These are phyloP conservation scores for Agrilus biguttatus DNA, from an alignment of 2,888 invertebrate genomes.

Conservation along the genomic window DNA sequence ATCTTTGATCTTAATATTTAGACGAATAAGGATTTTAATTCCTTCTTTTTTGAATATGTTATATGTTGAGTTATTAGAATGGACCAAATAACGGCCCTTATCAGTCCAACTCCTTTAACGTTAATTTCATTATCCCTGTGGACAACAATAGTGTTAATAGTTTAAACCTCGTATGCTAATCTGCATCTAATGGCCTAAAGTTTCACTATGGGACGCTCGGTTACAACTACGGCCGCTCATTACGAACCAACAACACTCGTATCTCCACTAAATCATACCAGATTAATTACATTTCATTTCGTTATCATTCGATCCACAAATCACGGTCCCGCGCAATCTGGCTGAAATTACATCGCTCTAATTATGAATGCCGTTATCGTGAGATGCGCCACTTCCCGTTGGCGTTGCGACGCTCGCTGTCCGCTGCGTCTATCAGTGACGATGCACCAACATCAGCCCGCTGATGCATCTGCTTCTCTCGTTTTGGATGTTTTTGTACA, in stretches of 20 bases:
- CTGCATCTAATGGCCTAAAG: constrained; percentile 3
- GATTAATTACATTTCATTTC: constrained; percentile 30
- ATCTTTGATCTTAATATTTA: no score
- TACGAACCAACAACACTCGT: constrained; percentile 22
- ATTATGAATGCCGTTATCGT: constrained; percentile 21
- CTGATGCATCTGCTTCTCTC: no score
- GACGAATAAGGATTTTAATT: no score
- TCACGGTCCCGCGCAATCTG: constrained; percentile 25
- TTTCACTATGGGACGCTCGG: not conserved
- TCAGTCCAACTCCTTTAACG: no score
- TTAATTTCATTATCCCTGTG: no score
- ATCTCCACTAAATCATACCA: constrained; percentile 21
- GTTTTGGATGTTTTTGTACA: no score
- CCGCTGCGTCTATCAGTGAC: not conserved
- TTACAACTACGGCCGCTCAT: constrained; percentile 16
- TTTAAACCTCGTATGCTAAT: no score
- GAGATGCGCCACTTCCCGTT: constrained; percentile 16
- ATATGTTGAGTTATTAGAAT: no score
- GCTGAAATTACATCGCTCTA: constrained; percentile 27
- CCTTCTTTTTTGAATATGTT: no score
- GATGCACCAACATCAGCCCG: no score
- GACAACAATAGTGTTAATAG: no score
- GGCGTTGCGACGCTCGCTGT: constrained; percentile 5
- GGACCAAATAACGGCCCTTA: no score
- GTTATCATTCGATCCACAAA: constrained; percentile 31